phyloP scores from a whole-genome alignment of 2,113 vertebrate genomes.

The Oryzias celebensis region DNA sequence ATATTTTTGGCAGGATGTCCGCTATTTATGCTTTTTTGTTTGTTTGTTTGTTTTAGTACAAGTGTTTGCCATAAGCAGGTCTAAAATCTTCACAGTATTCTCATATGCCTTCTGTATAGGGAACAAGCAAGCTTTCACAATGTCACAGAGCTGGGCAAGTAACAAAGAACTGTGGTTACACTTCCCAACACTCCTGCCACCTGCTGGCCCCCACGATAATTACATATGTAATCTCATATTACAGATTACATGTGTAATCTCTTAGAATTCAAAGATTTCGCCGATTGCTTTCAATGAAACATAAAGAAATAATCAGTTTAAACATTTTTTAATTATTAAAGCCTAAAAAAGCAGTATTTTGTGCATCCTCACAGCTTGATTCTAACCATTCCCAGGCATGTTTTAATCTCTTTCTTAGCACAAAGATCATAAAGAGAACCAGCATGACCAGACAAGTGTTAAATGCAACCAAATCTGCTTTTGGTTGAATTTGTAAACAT shows the following conservation, averaged over 20 bases:
- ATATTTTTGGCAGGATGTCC: constrained; percentile 50
- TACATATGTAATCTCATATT: constrained; percentile 9
- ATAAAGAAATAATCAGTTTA: neutral
- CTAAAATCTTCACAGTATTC: constrained; percentile 59
- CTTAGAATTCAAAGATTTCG: too few relatives aligned
- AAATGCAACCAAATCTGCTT: constrained; percentile 69
- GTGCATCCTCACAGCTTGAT: too few relatives aligned
- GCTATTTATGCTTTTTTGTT: constrained; percentile 30
- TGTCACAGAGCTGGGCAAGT: constrained; percentile 56
- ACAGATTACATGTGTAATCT: too few relatives aligned
- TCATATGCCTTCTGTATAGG: constrained; percentile 39
- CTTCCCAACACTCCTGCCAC: constrained; percentile 53
- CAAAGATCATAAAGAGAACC: constrained; percentile 29
- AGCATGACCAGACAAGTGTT: constrained; percentile 44
- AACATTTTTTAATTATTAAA: neutral
- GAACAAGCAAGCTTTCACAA: constrained; percentile 49
- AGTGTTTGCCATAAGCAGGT: constrained; percentile 59
- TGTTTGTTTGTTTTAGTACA: constrained; percentile 51
- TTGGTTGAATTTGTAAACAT: constrained; percentile 74
- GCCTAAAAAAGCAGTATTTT: neutral
- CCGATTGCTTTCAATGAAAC: too few relatives aligned
- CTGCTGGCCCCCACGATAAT: constrained; percentile 55
- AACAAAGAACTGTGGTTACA: constrained; percentile 58
- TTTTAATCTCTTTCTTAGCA: too few relatives aligned
- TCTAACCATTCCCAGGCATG: too few relatives aligned